Conservation (phyloP, 2,797 vertebrate genomes). For the Strix occidentalis region DNA sequence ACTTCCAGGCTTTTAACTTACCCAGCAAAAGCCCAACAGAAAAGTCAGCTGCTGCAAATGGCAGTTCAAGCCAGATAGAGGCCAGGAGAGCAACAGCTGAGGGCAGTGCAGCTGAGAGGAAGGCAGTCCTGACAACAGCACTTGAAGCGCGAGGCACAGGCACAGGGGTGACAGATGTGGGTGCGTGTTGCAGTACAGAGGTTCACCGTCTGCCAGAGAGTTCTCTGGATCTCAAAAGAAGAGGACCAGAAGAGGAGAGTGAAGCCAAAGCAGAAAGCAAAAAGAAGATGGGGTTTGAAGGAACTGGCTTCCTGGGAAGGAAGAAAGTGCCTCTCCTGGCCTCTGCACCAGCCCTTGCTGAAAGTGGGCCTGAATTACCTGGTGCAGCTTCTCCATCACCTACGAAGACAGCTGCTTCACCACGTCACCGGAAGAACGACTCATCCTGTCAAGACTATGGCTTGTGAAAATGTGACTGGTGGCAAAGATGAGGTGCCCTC, state of each 20-base stretch:
- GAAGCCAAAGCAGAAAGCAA: constrained; percentile 83
- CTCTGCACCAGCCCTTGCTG: constrained; percentile 79
- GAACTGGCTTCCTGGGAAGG: constrained; percentile 86
- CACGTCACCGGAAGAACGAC: constrained; percentile 87
- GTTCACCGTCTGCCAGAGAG: constrained; percentile 76
- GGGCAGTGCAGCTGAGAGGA: constrained; percentile 63
- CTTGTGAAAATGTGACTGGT: constrained; percentile 61
- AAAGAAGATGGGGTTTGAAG: constrained; percentile 89
- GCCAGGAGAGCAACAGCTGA: constrained; percentile 63
- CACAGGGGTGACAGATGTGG: constrained; percentile 54
- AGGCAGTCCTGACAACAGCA: constrained; percentile 57
- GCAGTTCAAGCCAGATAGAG: constrained; percentile 72
- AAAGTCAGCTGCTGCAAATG: constrained; percentile 61
- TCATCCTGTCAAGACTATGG: constrained; percentile 84
- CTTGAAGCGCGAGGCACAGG: constrained; percentile 76
- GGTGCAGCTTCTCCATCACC: constrained; percentile 89
- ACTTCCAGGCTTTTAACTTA: constrained; percentile 90
- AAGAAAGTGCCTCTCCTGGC: constrained; percentile 87
- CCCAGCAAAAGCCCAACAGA: constrained; percentile 80
- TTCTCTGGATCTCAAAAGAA: constrained; percentile 80
- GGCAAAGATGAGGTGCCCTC: neutral
- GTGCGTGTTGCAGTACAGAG: constrained; percentile 67
- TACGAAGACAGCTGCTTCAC: constrained; percentile 88
- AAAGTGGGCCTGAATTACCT: constrained; percentile 87
- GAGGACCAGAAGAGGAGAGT: constrained; percentile 84